Base-by-base conservation (phyloP, 2,113 vertebrate genomes). In the Choloepus hoffmanni region DNA sequence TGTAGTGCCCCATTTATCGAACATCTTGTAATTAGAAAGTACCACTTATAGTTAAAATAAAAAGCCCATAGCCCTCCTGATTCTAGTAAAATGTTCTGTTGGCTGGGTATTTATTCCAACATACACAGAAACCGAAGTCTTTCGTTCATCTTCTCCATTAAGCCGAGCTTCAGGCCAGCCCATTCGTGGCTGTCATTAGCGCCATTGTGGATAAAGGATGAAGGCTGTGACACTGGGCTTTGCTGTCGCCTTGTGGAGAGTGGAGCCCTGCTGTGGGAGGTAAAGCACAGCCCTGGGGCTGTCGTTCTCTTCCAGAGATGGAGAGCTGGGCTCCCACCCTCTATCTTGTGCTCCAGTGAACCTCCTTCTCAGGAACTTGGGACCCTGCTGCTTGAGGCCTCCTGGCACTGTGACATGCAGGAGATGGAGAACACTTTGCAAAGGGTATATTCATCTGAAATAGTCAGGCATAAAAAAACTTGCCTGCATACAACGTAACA, bases 161-260 rank as follows among this genome's bases (percentile, higher is more conserved):
- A 89, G 96, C 96, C 0, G 21, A 82, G 36, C 43, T 55, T 7
- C 5, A 2, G 11, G 2, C 0, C 13, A 23, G 65, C 36, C 24
- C 28, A 6, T 85, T 63, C 18, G 0, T 21, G 15, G 4, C 82
- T 82, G 10, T 89, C 93, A 3, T 91, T 48, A 36, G 87, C 43
- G 40, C 95, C 92, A 89, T 53, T 72, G 82, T 85, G 68, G 73
- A 53, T 40, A 87, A 76, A 43, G 53, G 94, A 53, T 10, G 26
- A 53, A 72, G 63, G 53, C 84, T 84, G 43, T 87, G 78, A 43
- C 53, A 50, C 23, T 94, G 97, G 82, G 78, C 96, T 96, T 92
- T 96, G 90, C 73, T 97, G 95, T 97, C 30, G 81, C 85, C 5
- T 40, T 60, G 95, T 97, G 96, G 96, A 95, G 91, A 74, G 90